Evolutionary conservation across 2,888 invertebrate genomes (phyloP).

Genomic region (Deilephila elpenor): DNA sequence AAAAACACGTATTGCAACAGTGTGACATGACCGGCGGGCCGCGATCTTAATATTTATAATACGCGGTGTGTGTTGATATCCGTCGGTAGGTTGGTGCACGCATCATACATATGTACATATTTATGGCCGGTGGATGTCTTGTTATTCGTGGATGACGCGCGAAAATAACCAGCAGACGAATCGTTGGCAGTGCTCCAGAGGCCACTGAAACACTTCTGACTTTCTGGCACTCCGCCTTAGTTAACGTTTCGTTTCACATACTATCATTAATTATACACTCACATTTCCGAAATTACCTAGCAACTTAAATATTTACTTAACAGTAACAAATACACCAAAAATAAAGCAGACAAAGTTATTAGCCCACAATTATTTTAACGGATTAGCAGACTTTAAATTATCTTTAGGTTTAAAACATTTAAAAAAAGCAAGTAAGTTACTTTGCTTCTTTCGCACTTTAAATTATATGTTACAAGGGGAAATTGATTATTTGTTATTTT

Average conservation of each 20-base stretch:
- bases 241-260: conserved; percentile 53
- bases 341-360: neutral
- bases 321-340: neutral
- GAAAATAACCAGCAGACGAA: conserved; percentile 78
- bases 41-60: conserved; percentile 23
- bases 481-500: no score
- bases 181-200: conserved; percentile 76
- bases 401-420: neutral
- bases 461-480: no score
- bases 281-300: conserved; percentile 12
- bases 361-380: neutral
- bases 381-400: neutral
- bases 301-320: conserved; percentile 10
- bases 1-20: conserved; percentile 17
- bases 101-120: conserved; percentile 28
- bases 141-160: conserved; percentile 76
- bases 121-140: conserved; percentile 51
- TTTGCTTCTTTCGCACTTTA: neutral
- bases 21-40: conserved; percentile 11
- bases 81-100: conserved; percentile 17
- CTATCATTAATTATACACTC: conserved; percentile 41
- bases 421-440: neutral
- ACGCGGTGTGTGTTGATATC: conserved; percentile 17
- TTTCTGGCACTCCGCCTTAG: conserved; percentile 60
- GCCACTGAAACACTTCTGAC: conserved; percentile 70